Evolutionary conservation across 2,888 invertebrate species (phyloP), one percentile per base, ranked within the genome.

Genomic region (Lasioglossum villosulum): DNA sequence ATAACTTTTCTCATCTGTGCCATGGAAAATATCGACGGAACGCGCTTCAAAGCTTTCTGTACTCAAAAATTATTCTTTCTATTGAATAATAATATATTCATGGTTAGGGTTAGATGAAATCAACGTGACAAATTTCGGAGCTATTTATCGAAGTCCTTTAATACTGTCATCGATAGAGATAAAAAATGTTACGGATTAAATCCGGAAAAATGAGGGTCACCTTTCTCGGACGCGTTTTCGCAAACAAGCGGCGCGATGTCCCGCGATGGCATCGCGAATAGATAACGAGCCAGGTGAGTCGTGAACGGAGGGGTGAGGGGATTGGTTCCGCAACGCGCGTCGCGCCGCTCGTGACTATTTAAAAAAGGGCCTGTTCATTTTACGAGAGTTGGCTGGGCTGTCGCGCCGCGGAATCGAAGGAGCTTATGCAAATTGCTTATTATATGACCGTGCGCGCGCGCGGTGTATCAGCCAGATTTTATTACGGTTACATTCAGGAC

Each of bases 371-470:
- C 91, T 89, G 84, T 90, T 91, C 90, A 88, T 91, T 90, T 90
- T 90, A 90, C 90, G 90, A 89, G 90, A 88, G 80, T 80, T 34
- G 80, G 45, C 79, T 79, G 79, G 84, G 89, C 91, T 93, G 93
- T 92, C 92, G 92, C 92, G 85, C 89, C 84, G 86, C 70, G 70
- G 70, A 93, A 91, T 94, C 92, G 90, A 91, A 92, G 88, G 88
- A 89, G 91, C 90, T 94, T 93, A 93, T 93, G 92, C 90, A 94
- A 94, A 94, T 94, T 92, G 90, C 92, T 93, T 92, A 93, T 93
- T 92, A 93, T 92, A 91, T 90, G 88, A 88, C 84, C 82, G n/a
- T 23, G 56, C 3, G 56, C 56, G 56, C 8, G 3, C 3, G n/a
- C 89, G 84, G 88, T 88, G 88, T 93, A 92, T 92, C 90, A 84